A percentile compares a stretch with the other conserved stretches of the same genome.
Evolutionary conservation across 2,113 vertebrate species (phyloP).

Genomic region (Pterophyllum scalare): DNA sequence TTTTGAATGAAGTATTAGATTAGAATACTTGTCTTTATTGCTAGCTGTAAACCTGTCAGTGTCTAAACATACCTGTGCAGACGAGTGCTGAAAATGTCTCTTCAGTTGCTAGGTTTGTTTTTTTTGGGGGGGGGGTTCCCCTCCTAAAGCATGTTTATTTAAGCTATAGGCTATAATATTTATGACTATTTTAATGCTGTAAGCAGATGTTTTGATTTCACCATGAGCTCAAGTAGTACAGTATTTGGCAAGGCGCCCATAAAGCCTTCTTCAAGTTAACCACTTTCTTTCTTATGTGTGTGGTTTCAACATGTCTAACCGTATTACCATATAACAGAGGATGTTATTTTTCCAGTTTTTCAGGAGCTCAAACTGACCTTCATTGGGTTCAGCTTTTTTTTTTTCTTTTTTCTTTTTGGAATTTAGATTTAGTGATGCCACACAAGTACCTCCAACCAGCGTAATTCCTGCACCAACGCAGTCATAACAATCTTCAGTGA

Average conservation of each 20-base stretch:
- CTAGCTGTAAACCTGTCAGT: slow-evolving; percentile 7
- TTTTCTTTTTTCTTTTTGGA: not conserved
- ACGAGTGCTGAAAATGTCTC: slow-evolving; percentile 37
- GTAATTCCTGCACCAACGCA: slow-evolving; percentile 31
- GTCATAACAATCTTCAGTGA: slow-evolving; percentile 45
- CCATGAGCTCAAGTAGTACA: slow-evolving; percentile 42
- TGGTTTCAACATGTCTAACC: slow-evolving; percentile 53
- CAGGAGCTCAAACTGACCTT: slow-evolving; percentile 15
- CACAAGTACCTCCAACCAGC: slow-evolving; percentile 27
- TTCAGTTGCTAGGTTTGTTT: slow-evolving; percentile 29
- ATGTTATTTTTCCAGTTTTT: slow-evolving; percentile 41
- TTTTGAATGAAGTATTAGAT: not conserved
- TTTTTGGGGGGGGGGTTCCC: slow-evolving; percentile 30
- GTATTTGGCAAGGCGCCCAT: slow-evolving; percentile 50
- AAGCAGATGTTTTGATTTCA: slow-evolving; percentile 63
- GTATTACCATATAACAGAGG: slow-evolving; percentile 44
- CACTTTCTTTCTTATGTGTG: slow-evolving; percentile 33
- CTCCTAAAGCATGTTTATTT: slow-evolving; percentile 39
- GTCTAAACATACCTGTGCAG: slow-evolving; percentile 21
- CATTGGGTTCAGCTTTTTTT: slow-evolving; percentile 14
- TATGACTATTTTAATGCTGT: slow-evolving; percentile 55
- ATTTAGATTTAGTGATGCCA: not conserved
- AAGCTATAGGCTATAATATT: slow-evolving; percentile 45
- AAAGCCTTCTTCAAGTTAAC: slow-evolving; percentile 67
- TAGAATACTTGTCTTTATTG: slow-evolving; percentile 37